Base-by-base conservation (phyloP, 2,797 vertebrate species). In the Megalops cyprinoides region DNA sequence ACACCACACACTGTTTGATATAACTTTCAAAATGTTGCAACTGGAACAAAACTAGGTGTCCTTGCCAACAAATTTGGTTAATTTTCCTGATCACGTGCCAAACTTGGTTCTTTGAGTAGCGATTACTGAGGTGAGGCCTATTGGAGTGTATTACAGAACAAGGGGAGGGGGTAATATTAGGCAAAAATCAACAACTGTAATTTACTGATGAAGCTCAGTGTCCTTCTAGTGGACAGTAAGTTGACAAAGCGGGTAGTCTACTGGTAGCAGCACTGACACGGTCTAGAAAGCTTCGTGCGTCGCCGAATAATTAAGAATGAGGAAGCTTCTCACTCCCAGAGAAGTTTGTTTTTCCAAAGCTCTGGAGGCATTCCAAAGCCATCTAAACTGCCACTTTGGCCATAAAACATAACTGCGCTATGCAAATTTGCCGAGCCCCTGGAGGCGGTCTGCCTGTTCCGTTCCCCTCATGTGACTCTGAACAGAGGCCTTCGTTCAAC, bases 351-450 rank as follows among this genome's bases (percentile, higher is more conserved):
- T 83, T 83, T 74, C 58, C 49, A 39, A 69, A 46, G 53, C 56
- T 15, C 79, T 87, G 83, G 85, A 84, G 67, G 42, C 39, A 25
- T 39, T 85, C 84, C 83, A 88, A 80, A 48, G 12, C 39, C 31
- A 81, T 76, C 81, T 76, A 86, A 87, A 86, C 87, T 62, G 85
- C 84, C 84, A 85, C 56, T 74, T 25, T 39, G 51, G 55, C 28
- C 2, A 37, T 58, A 83, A 79, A 78, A 42, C 28, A 84, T 67
- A 86, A 83, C 65, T 42, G 58, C 20, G 78, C 80, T 87, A 88
- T 88, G 87, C 88, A 89, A 89, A 89, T 86, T 79, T 81, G 81
- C 55, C 28, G 31, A 60, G 78, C 67, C 15, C 76, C 25, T 37
- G 49, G 56, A 67, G 79, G 91, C 88, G 88, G 46, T 6, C 28